Conservation (phyloP, 2,888 invertebrate genomes). For the Nematopogon swammerdamellus region DNA sequence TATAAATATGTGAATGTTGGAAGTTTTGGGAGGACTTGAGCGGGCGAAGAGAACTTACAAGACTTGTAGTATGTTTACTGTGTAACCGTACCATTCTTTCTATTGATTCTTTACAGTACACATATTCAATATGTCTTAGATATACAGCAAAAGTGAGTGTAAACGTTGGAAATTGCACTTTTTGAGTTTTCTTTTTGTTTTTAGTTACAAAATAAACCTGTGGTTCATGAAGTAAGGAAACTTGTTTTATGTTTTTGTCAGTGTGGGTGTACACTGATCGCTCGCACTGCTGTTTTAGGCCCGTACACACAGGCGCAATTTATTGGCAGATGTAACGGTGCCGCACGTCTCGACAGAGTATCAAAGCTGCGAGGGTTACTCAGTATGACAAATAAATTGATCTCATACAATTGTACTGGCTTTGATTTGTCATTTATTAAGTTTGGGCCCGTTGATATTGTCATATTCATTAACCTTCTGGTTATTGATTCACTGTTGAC, state of each 20-base stretch:
- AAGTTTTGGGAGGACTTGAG: conserved; percentile 16
- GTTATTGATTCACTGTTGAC: background rate
- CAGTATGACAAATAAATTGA: background rate
- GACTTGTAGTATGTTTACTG: conserved; percentile 54
- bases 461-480: background rate
- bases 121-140: conserved; percentile 38
- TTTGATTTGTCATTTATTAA: background rate
- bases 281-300: too few relatives aligned
- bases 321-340: too few relatives aligned
- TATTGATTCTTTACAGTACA: conserved; percentile 45
- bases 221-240: conserved; percentile 29
- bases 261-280: background rate
- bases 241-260: background rate
- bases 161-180: background rate
- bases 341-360: too few relatives aligned
- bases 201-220: conserved; percentile 51
- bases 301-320: too few relatives aligned
- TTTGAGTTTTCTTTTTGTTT: conserved; percentile 40
- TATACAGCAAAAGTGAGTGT: background rate
- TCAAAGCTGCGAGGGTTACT: background rate
- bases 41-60: conserved; percentile 37
- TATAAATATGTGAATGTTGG: too few relatives aligned
- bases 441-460: background rate
- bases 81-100: conserved; percentile 49
- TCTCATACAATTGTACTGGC: background rate